phyloP scores from a whole-genome alignment of 2,888 invertebrate species.

The Blomia tropicalis region DNA sequence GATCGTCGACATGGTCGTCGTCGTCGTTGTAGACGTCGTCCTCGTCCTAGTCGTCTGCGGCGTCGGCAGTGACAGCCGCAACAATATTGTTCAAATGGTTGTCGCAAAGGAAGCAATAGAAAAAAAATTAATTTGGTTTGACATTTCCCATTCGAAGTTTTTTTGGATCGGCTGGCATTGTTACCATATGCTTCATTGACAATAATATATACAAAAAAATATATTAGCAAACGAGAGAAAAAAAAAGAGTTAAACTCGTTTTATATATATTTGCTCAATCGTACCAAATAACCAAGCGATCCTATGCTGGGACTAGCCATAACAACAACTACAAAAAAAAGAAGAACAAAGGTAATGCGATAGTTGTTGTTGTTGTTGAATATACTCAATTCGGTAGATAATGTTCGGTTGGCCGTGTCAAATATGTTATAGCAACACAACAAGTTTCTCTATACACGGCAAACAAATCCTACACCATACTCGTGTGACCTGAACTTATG shows the following conservation, averaged over 20 bases:
- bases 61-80: slow-evolving; percentile 12
- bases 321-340: no score
- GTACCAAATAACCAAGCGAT: no score
- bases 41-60: no score
- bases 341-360: neutral
- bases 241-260: neutral
- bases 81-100: neutral
- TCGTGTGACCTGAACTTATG: no score
- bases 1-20: no score
- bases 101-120: no score
- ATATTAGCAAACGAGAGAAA: neutral
- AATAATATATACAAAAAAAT: no score
- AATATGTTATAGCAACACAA: neutral
- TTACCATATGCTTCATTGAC: neutral
- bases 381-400: no score
- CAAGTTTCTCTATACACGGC: neutral
- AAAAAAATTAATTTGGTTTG: slow-evolving; percentile 12
- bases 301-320: no score
- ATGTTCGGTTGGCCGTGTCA: neutral
- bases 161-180: neutral
- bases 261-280: neutral
- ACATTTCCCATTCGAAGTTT: slow-evolving; percentile 3
- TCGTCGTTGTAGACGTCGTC: no score
- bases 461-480: no score
- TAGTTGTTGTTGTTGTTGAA: no score